Conservation (phyloP, 2,113 vertebrate genomes). For the Dipodomys spectabilis region DNA sequence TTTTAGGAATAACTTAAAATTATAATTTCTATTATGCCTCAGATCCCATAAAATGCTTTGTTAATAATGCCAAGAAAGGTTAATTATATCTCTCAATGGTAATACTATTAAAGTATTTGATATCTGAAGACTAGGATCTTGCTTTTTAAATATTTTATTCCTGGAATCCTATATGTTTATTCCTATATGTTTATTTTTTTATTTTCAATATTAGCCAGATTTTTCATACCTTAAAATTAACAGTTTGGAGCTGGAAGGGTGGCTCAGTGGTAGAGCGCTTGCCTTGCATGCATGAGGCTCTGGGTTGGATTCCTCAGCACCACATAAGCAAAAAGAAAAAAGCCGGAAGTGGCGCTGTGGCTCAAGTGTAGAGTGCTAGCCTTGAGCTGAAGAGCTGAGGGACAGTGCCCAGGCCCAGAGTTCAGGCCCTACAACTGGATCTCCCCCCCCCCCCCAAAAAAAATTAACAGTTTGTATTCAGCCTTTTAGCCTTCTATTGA, state of each 20-base stretch:
- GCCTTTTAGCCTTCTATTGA: not conserved
- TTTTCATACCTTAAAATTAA: not conserved
- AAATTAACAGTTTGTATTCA: not conserved
- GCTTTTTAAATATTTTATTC: slow-evolving; percentile 47
- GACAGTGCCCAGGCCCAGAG: no score
- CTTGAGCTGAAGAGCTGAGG: no score
- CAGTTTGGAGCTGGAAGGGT: no score
- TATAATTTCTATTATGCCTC: slow-evolving; percentile 72
- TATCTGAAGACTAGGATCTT: slow-evolving; percentile 33
- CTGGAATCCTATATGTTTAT: not conserved
- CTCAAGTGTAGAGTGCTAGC: no score
- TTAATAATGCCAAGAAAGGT: slow-evolving; percentile 69
- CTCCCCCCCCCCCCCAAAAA: no score
- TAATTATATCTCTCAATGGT: slow-evolving; percentile 78
- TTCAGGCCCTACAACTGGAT: no score
- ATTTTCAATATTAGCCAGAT: not conserved
- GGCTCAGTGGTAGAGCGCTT: no score
- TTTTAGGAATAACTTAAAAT: slow-evolving; percentile 68
- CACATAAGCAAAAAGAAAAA: no score
- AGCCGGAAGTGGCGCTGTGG: no score
- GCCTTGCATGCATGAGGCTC: no score
- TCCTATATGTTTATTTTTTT: no score
- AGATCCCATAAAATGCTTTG: slow-evolving; percentile 71
- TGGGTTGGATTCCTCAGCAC: no score
- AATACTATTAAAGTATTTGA: slow-evolving; percentile 71